A percentile compares a stretch with the other conserved stretches of the same genome.
Evolutionary conservation across 2,797 vertebrate species (phyloP).

Genomic region (Heteromormyrus szaboi): DNA sequence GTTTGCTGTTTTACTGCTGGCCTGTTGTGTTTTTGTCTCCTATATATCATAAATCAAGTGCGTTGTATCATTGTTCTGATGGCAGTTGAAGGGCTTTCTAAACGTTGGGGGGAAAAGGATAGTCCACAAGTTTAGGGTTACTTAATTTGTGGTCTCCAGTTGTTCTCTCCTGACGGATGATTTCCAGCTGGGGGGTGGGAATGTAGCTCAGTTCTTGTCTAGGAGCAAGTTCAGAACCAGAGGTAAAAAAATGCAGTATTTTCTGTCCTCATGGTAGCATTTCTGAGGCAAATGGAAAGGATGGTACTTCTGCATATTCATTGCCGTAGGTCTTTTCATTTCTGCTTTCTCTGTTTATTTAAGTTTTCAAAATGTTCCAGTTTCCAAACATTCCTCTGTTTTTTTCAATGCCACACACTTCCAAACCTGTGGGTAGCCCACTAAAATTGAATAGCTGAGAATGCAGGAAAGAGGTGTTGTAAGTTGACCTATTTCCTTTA

Average conservation of each 20-base stretch:
- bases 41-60: not conserved
- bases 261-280: not conserved
- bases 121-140: not conserved
- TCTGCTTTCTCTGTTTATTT: not conserved
- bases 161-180: not conserved
- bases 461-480: not conserved
- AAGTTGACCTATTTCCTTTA: not conserved
- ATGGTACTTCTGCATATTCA: not conserved
- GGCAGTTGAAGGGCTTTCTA: not conserved
- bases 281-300: not conserved
- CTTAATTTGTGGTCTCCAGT: not conserved
- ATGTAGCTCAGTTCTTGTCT: not conserved
- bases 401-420: not conserved
- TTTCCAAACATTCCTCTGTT: not conserved
- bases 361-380: not conserved
- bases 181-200: not conserved
- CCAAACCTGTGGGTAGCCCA: not conserved
- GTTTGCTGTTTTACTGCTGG: not conserved
- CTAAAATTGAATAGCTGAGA: not conserved
- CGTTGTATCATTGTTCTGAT: not conserved
- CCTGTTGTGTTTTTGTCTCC: not conserved
- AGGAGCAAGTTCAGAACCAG: not conserved
- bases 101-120: not conserved
- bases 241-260: not conserved
- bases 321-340: not conserved